Evolutionary conservation across 2,113 vertebrate genomes (phyloP), one percentile per base, ranked within the genome.

Genomic region (Merops nubicus): DNA sequence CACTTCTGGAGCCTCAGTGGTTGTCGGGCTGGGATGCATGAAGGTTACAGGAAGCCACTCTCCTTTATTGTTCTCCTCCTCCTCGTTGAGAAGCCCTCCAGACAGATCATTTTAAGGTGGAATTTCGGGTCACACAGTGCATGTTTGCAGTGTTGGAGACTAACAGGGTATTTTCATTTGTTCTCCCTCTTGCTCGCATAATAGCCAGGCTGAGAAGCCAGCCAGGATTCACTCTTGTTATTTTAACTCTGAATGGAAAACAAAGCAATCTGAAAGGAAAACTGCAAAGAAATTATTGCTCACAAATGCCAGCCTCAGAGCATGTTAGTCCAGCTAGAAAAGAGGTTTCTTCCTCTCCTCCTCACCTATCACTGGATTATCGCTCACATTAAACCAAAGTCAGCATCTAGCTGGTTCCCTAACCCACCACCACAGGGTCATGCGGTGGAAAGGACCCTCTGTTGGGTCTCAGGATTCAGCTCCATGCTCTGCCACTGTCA

Each of bases 41-140:
- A 94, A 91, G 91, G 93, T 95, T 89, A 84, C 75, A 59, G 29
- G 86, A 95, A 92, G 95, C 86, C 80, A n/a, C 63, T 75, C 89
- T 84, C 93, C 80, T 95, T 95, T 77, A 77, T 83, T 59, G 60
- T 36, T 60, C 64, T 5, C 67, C 82, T 75, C 67, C 82, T 75
- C 60, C 91, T 84, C 86, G 51, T 67, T 15, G 7, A 97, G 94
- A 34, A 95, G 63, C 82, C 88, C 88, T 80, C 90, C 19, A 83
- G 95, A 93, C 79, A 94, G 85, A 91, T 89, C 16, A 0, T 64
- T 95, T 89, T 65, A 83, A 91, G 4, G 34, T 2, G 8, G 73
- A 83, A 90, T 93, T 90, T 83, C 85, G 69, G 94, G 94, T 96
- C 93, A 88, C 82, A 69, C 3, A 76, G 88, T 47, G 94, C 81